phyloP scores from a whole-genome alignment of 2,113 vertebrate genomes.

The Etheostoma cragini region DNA sequence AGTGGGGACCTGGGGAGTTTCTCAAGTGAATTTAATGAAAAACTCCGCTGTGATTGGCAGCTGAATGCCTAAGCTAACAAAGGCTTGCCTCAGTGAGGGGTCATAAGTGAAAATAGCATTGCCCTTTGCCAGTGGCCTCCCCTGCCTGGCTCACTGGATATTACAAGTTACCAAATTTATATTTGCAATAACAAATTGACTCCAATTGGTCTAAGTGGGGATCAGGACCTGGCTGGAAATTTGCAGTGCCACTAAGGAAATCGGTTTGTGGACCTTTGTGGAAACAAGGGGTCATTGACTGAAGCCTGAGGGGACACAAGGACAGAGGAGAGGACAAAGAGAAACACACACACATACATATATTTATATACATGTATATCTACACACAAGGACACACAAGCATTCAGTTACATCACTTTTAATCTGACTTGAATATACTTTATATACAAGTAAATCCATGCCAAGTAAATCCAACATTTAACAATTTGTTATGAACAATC shows the following conservation, averaged over 20 bases:
- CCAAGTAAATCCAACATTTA: neutral
- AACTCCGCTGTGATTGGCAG: conserved; percentile 87
- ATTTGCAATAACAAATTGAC: conserved; percentile 90
- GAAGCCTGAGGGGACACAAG: conserved; percentile 52
- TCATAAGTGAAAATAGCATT: conserved; percentile 87
- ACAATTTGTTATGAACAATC: neutral
- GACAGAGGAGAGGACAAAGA: conserved; percentile 34
- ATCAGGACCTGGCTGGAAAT: conserved; percentile 82
- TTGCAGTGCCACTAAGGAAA: conserved; percentile 68
- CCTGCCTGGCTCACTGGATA: conserved; percentile 82
- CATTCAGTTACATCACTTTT: neutral
- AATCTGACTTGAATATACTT: neutral
- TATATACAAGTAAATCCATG: neutral
- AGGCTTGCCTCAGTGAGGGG: conserved; percentile 81
- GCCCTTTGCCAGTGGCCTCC: conserved; percentile 84
- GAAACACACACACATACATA: conserved; percentile 17
- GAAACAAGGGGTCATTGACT: conserved; percentile 60
- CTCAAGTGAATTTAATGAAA: conserved; percentile 88
- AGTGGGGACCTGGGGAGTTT: conserved; percentile 76
- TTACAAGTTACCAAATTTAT: conserved; percentile 87
- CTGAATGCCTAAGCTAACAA: conserved; percentile 86
- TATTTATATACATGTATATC: neutral
- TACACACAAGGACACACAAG: neutral
- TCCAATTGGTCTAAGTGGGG: conserved; percentile 86
- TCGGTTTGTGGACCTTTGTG: conserved; percentile 72